phyloP scores from a whole-genome alignment of 2,888 invertebrate genomes.

The Rapana venosa region DNA sequence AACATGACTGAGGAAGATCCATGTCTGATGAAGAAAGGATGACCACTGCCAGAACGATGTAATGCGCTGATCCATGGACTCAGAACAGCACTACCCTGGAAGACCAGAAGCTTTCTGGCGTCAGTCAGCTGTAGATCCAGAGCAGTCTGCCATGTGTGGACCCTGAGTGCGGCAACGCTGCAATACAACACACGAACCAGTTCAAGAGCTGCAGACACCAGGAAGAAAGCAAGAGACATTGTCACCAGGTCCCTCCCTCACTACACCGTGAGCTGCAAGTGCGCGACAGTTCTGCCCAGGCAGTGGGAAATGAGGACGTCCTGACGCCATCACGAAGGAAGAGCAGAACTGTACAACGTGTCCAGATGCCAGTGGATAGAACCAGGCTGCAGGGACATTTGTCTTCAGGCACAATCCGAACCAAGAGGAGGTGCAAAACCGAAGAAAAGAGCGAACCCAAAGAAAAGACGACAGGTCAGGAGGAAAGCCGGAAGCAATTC shows the following conservation, averaged over 20 bases:
- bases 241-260: not conserved
- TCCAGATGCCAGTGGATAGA: not conserved
- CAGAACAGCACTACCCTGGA: not conserved
- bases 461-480: not conserved
- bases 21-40: not conserved
- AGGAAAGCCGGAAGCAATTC: not conserved
- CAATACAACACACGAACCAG: not conserved
- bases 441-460: not conserved
- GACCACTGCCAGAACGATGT: not conserved
- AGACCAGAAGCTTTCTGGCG: not conserved
- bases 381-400: not conserved
- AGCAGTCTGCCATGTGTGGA: not conserved
- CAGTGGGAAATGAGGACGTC: conserved; percentile 31
- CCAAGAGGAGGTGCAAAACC: not conserved
- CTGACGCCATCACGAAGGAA: not conserved
- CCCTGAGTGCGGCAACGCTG: not conserved
- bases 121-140: not conserved
- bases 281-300: not conserved
- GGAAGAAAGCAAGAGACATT: not conserved
- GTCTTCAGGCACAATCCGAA: not conserved
- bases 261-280: not conserved
- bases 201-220: not conserved
- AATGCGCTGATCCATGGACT: conserved; percentile 22
- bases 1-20: not conserved
- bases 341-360: conserved; percentile 23